phyloP scores from a whole-genome alignment of 2,113 vertebrate genomes.

The Dicerorhinus sumatrensis region DNA sequence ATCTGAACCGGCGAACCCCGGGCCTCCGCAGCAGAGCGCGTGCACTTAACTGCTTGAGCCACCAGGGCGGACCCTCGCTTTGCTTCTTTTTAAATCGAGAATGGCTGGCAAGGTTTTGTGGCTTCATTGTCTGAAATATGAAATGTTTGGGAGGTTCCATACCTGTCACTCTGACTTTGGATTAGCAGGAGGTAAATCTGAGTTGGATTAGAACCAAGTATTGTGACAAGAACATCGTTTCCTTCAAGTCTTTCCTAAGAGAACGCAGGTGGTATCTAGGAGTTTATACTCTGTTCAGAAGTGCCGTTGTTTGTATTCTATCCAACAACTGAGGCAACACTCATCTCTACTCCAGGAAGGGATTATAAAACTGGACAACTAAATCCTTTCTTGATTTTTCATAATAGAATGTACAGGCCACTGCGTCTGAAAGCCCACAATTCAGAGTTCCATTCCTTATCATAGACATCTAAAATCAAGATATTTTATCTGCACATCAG shows the following conservation, averaged over 20 bases:
- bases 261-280: too few relatives aligned
- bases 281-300: not conserved
- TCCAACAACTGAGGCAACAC: not conserved
- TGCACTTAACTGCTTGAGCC: too few relatives aligned
- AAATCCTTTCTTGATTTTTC: not conserved
- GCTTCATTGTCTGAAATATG: not conserved
- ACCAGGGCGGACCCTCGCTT: too few relatives aligned
- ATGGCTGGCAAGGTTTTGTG: not conserved
- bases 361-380: not conserved
- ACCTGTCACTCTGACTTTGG: not conserved
- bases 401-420: not conserved
- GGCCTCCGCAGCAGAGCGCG: too few relatives aligned
- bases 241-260: not conserved
- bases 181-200: not conserved
- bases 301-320: too few relatives aligned
- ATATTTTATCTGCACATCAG: not conserved
- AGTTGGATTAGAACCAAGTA: not conserved
- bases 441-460: not conserved
- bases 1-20: too few relatives aligned
- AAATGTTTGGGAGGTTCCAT: not conserved
- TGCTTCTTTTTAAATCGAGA: not conserved
- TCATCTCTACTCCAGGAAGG: not conserved
- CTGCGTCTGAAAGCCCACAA: not conserved
- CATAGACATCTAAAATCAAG: too few relatives aligned
- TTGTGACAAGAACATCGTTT: not conserved